A percentile compares a stretch with the other conserved stretches of the same genome.
phyloP scores from a whole-genome alignment of 2,888 invertebrate species.

The Caenorhabditis sinica region DNA sequence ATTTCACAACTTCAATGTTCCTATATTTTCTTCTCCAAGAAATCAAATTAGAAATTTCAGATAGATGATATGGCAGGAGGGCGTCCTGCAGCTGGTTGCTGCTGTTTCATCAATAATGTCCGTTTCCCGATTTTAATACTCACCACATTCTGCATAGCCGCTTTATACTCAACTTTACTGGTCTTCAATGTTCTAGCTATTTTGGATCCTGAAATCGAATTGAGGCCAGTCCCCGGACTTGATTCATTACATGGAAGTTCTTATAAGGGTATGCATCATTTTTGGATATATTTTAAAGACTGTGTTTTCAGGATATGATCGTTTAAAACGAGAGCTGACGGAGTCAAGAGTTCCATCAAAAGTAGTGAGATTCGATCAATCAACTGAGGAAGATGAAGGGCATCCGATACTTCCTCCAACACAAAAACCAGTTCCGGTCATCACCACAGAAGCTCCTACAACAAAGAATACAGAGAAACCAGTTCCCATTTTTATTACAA shows the following conservation, averaged over 20 bases:
- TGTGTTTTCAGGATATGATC: conserved; percentile 30
- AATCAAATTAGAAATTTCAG: conserved; percentile 5
- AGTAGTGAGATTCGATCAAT: conserved; percentile 53
- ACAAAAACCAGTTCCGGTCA: conserved; percentile 9
- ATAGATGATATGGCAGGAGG: conserved; percentile 65
- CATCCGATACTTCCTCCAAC: conserved; percentile 65
- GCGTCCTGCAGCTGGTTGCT: conserved; percentile 69
- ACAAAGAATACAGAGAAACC: conserved; percentile 56
- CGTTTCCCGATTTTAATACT: conserved; percentile 74
- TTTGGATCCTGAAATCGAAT: conserved; percentile 55
- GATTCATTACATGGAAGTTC: conserved; percentile 64
- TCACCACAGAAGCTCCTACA: conserved; percentile 33
- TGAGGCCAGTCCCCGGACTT: conserved; percentile 62
- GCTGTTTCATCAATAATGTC: conserved; percentile 73
- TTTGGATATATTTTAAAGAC: neutral
- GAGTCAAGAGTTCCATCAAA: conserved; percentile 37
- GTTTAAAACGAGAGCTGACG: conserved; percentile 38
- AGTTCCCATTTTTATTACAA: conserved; percentile 55
- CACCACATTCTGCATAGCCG: conserved; percentile 67
- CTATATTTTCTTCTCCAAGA: neutral
- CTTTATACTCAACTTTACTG: conserved; percentile 75
- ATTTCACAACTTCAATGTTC: conserved; percentile 1
- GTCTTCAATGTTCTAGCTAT: conserved; percentile 77
- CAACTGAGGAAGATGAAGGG: conserved; percentile 52
- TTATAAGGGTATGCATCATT: conserved; percentile 46